These are phyloP conservation scores for Notolabrus celidotus DNA, from an alignment of 2,797 vertebrate species.

Conservation along the genomic window DNA sequence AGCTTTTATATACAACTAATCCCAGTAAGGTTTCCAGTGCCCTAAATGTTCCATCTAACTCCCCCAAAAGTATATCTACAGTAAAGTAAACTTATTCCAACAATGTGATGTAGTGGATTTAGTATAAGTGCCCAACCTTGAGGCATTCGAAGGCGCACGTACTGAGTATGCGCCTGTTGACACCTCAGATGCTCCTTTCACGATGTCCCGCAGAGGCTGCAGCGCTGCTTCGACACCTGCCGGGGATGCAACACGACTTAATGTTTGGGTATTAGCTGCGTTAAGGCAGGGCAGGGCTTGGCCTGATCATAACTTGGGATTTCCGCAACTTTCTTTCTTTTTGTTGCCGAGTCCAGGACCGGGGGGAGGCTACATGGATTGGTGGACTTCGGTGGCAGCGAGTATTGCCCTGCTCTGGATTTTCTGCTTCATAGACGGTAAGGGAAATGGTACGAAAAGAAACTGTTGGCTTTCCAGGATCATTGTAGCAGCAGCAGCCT, in stretches of 20 bases:
- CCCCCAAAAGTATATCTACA: no score
- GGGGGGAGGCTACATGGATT: slow-evolving; percentile 76
- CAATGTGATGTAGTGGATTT: no score
- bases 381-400: slow-evolving; percentile 75
- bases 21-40: no score
- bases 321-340: slow-evolving; percentile 49
- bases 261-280: slow-evolving; percentile 57
- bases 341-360: slow-evolving; percentile 53
- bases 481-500: neutral
- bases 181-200: slow-evolving; percentile 40
- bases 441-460: slow-evolving; percentile 31
- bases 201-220: slow-evolving; percentile 24
- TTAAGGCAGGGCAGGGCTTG: slow-evolving; percentile 58
- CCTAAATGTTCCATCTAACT: no score
- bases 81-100: no score
- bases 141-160: no score
- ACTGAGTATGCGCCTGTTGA: slow-evolving; percentile 26
- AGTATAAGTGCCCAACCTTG: no score
- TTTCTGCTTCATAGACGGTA: slow-evolving; percentile 82
- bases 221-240: slow-evolving; percentile 38
- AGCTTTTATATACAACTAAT: no score
- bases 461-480: slow-evolving; percentile 17
- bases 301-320: slow-evolving; percentile 29
- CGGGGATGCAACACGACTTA: slow-evolving; percentile 40
- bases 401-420: slow-evolving; percentile 78